Base-by-base conservation (phyloP, 2,888 invertebrate species). In the Xiphydria camelus region DNA sequence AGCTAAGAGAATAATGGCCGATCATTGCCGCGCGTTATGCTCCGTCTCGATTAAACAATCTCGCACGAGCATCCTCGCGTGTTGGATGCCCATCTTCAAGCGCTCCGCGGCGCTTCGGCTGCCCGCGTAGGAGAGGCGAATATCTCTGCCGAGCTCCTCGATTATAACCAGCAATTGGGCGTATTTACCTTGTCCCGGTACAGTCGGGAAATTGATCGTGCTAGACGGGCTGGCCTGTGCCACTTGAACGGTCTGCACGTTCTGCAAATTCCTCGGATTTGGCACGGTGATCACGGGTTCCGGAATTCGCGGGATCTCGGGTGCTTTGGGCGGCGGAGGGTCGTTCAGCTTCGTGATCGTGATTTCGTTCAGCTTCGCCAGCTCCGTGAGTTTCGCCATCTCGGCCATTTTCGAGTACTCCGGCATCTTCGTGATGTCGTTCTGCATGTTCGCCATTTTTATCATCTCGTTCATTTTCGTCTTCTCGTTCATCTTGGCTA, bases 131-230 rank as follows among this genome's bases (percentile, higher is more conserved):
- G 75, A 74, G 14, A 75, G 55, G 47, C 75, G 75, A 51, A 75
- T 75, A 37, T 78, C 78, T 47, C 76, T 66, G 4, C 77, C 77
- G 26, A 78, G 73, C 61, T 78, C 78, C 51, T 78, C 78, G 41
- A 78, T 78, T 22, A 78, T 76, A 12, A 73, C 69, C 48, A 78
- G 51, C 34, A 75, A 47, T 45, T 75, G 75, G 42, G 75, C 71
- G 45, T 75, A 75, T 47, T 75, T 75, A 31, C 75, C 75, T 49
- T 75, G 75, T n/a, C 75, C 75, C 26, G 75, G 73, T 42, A 75
- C 72, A 12, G 67, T 60, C 12, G 71, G 70, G 50, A 73, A 74
- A 44, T 74, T 75, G 40, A 74, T 72, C 25, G 72, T 62, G 58
- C 66, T 67, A 41, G 73, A 70, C 41, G 73, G 74, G 54, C 71